These are phyloP conservation scores for Tachina fera DNA, from an alignment of 2,888 invertebrate genomes.

Conservation along the genomic window DNA sequence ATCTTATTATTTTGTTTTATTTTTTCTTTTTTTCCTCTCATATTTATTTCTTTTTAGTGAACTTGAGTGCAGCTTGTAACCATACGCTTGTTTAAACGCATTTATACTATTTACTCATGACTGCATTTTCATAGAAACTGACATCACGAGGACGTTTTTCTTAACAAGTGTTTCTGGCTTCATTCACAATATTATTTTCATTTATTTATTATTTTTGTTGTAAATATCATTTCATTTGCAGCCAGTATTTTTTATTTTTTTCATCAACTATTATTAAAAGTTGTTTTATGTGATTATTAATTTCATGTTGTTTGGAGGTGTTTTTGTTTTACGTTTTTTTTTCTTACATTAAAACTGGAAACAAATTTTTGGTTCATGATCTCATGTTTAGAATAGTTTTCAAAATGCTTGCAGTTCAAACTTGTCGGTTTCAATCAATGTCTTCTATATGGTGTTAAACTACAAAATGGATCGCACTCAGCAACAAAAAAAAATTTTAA, in stretches of 20 bases:
- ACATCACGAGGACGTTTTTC: slow-evolving; percentile 70
- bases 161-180: slow-evolving; percentile 67
- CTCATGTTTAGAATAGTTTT: slow-evolving; percentile 32
- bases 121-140: slow-evolving; percentile 68
- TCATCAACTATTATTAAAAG: slow-evolving; percentile 43
- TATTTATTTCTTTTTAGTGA: slow-evolving; percentile 49
- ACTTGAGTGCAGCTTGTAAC: slow-evolving; percentile 67
- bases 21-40: slow-evolving; percentile 2
- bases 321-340: slow-evolving; percentile 29
- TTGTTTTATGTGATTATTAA: slow-evolving; percentile 49
- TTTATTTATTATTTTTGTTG: slow-evolving; percentile 51
- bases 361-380: slow-evolving; percentile 47
- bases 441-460: slow-evolving; percentile 27
- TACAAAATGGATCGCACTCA: background rate
- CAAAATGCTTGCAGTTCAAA: slow-evolving; percentile 23
- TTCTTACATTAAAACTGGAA: slow-evolving; percentile 26
- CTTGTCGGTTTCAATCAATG: slow-evolving; percentile 50
- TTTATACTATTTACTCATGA: slow-evolving; percentile 68
- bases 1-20: slow-evolving; percentile 48
- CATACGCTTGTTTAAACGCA: slow-evolving; percentile 70
- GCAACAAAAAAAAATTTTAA: slow-evolving; percentile 14
- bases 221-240: slow-evolving; percentile 55
- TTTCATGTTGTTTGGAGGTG: slow-evolving; percentile 48
- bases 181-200: slow-evolving; percentile 68
- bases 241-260: slow-evolving; percentile 20